phyloP scores from a whole-genome alignment of 2,888 invertebrate species.

The Boloria euphrosyne region DNA sequence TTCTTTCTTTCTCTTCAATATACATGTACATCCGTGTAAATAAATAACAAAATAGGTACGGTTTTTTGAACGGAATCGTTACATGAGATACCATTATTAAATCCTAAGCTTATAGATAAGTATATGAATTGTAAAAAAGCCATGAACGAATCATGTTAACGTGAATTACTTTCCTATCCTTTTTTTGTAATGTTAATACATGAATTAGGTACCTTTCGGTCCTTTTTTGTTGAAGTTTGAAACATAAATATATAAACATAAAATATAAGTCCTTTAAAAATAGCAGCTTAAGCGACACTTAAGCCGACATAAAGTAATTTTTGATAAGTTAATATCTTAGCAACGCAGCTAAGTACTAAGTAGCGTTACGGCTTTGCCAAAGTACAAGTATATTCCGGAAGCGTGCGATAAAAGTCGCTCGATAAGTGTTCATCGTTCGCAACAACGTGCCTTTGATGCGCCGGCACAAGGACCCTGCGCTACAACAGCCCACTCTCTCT shows the following conservation, averaged over 20 bases:
- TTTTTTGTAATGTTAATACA: too few relatives aligned
- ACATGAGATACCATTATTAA: too few relatives aligned
- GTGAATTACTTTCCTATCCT: too few relatives aligned
- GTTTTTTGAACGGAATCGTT: too few relatives aligned
- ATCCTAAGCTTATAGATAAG: too few relatives aligned
- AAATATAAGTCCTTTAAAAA: too few relatives aligned
- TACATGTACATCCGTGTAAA: not conserved
- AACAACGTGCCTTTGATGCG: constrained; percentile 35
- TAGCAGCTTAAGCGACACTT: too few relatives aligned
- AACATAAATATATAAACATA: too few relatives aligned
- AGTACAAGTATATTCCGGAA: constrained; percentile 26
- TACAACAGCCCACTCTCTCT: constrained; percentile 26
- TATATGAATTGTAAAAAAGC: too few relatives aligned
- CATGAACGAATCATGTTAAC: too few relatives aligned
- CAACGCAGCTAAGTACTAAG: constrained; percentile 18
- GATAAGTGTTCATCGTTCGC: constrained; percentile 35
- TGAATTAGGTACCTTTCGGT: too few relatives aligned
- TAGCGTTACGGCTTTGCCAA: constrained; percentile 14
- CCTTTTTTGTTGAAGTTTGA: too few relatives aligned
- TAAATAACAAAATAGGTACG: not conserved
- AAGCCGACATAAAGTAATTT: constrained; percentile 10
- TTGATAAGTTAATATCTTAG: constrained; percentile 6
- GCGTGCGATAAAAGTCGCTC: constrained; percentile 35
- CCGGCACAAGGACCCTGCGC: constrained; percentile 28
- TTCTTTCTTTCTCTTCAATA: not conserved